Evolutionary conservation across 2,888 invertebrate species (phyloP).

Genomic region (Tineola bisselliella): DNA sequence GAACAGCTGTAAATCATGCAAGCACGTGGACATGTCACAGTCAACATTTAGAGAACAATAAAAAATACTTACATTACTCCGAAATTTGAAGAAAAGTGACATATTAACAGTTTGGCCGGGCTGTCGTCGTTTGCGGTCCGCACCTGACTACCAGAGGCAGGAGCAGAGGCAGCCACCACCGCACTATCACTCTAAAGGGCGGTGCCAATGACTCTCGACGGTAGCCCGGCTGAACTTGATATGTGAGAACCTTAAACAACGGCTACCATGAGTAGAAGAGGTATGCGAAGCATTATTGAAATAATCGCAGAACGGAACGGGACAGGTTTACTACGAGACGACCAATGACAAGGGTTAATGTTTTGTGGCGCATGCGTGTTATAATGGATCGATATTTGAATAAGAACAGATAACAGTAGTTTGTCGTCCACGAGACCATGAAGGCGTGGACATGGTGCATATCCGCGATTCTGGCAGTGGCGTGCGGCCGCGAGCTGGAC

Average conservation of each 20-base stretch:
- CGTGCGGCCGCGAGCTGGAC: slow-evolving; percentile 63
- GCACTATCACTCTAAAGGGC: neutral
- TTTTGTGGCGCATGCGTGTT: slow-evolving; percentile 29
- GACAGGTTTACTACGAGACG: neutral
- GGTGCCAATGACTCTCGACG: neutral
- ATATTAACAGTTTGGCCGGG: slow-evolving; percentile 25
- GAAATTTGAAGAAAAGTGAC: slow-evolving; percentile 66
- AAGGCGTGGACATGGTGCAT: slow-evolving; percentile 28
- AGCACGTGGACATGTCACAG: neutral
- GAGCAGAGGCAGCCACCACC: slow-evolving; percentile 17
- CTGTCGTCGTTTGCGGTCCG: neutral
- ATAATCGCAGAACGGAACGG: neutral
- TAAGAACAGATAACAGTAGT: neutral
- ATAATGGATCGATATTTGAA: slow-evolving; percentile 26
- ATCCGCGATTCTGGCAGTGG: slow-evolving; percentile 28
- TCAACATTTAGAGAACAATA: neutral
- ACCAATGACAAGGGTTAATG: neutral
- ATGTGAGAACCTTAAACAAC: neutral
- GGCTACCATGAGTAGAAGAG: slow-evolving; percentile 6
- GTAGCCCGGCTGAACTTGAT: neutral
- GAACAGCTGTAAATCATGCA: neutral
- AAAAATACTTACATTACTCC: slow-evolving; percentile 55
- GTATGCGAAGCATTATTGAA: neutral
- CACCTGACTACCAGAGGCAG: slow-evolving; percentile 20
- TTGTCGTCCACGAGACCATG: slow-evolving; percentile 3